Conservation (phyloP, 2,797 vertebrate species). For the Pelodytes ibericus region DNA sequence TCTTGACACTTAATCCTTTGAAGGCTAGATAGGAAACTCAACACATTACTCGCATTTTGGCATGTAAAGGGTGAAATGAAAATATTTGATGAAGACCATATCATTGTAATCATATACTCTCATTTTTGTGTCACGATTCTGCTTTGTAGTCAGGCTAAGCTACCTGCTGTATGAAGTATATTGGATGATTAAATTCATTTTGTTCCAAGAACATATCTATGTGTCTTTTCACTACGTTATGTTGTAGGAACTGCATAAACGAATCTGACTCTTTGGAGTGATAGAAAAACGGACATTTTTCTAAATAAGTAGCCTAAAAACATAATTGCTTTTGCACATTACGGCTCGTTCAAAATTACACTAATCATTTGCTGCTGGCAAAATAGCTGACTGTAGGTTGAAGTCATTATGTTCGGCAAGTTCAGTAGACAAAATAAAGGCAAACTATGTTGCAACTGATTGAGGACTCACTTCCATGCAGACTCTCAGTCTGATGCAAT, state of each 20-base stretch:
- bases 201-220: conserved; percentile 39
- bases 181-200: conserved; percentile 41
- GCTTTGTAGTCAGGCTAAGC: conserved; percentile 12
- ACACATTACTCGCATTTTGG: not conserved
- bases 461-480: conserved; percentile 42
- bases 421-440: conserved; percentile 54
- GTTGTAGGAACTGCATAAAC: conserved; percentile 54
- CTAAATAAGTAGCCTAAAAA: conserved; percentile 58
- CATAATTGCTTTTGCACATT: conserved; percentile 60
- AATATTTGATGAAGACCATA: conserved; percentile 21
- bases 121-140: conserved; percentile 6
- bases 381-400: conserved; percentile 58
- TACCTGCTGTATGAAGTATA: conserved; percentile 37
- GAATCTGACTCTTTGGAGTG: conserved; percentile 53
- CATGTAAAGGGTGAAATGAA: not conserved
- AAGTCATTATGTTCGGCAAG: conserved; percentile 59
- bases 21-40: no score
- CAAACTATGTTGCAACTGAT: conserved; percentile 52
- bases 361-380: conserved; percentile 53
- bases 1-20: no score
- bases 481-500: conserved; percentile 31
- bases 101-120: conserved; percentile 20
- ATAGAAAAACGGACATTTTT: conserved; percentile 52
- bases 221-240: conserved; percentile 46
- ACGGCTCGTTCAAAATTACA: conserved; percentile 60